Base-by-base conservation (phyloP, 2,797 vertebrate genomes). In the Melanotaenia trifasciata region DNA sequence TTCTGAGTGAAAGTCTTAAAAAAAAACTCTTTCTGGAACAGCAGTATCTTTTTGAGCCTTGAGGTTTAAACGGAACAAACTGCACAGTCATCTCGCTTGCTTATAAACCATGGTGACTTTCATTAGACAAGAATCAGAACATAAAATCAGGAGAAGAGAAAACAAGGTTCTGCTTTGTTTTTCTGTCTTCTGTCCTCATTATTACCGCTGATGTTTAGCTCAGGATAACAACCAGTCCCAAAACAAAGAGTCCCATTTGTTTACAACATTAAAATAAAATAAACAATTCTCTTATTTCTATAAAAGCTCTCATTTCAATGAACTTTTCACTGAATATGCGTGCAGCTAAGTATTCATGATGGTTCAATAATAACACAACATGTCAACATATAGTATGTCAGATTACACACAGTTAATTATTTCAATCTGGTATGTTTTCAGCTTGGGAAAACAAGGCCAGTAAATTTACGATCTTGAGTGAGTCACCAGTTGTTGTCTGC, bases 31-130 rank as follows among this genome's bases (percentile, higher is more conserved):
- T 62, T 43, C 58, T 67, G 56, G 50, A 53, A 30, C 57, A 53
- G n/a, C 14, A 30, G 24, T 13, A 43, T 5, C 9, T 36, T 62
- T 74, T 64, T 57, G 16, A 63, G 33, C 32, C 20, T 65, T 43
- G 32, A 69, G 51, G 36, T 63, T 74, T 36, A 56, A 68, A 24
- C 2, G 2, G 45, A 64, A 62, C 45, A 76, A 68, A 72, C 18
- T 47, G 56, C 5, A 18, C 57, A n/a, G 58, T 50, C 35, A 45
- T 28, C 24, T 47, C 43, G 32, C n/a, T 60, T 56, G 26, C 22
- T 14, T 30, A n/a, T n/a, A 30, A 75, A 63, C 33, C 33, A 53
- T 50, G 38, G 47, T 53, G 35, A 57, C 20, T 36, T 71, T 16
- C 13, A 58, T 62, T 33, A 68, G 64, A 32, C 20, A 24, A 40